Conservation (phyloP, 1,140 invertebrate genomes). For the Leptinotarsa lineolata region DNA sequence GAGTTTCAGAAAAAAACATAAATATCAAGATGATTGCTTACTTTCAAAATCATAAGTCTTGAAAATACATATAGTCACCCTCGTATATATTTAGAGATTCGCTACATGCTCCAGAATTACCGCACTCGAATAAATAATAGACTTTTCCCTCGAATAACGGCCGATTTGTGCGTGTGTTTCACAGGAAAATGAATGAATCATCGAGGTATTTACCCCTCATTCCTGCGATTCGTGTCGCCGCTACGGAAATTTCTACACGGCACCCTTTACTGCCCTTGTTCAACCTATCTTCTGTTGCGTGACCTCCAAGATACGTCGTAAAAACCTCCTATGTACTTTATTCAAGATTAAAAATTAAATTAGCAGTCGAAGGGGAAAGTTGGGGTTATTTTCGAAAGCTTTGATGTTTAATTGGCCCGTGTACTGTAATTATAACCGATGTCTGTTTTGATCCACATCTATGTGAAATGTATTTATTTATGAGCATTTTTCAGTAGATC, state of each 20-base stretch:
- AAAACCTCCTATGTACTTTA: constrained; percentile 18
- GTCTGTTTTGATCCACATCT: no score
- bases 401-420: background rate
- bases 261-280: constrained; percentile 41
- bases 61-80: background rate
- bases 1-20: no score
- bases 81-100: background rate
- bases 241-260: constrained; percentile 29
- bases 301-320: constrained; percentile 29
- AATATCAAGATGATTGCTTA: no score
- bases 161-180: constrained; percentile 16
- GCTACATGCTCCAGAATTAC: constrained; percentile 2
- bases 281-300: constrained; percentile 42
- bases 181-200: constrained; percentile 39
- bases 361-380: background rate
- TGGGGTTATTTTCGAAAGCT: background rate
- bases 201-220: constrained; percentile 34
- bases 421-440: no score
- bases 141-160: constrained; percentile 21
- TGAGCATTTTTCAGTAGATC: no score
- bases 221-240: constrained; percentile 38
- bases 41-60: no score
- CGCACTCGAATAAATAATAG: constrained; percentile 9
- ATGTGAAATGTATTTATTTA: no score
- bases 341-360: constrained; percentile 18